Evolutionary conservation across 2,113 vertebrate genomes (phyloP), one percentile per base, ranked within the genome.

Genomic region (Anhinga anhinga): DNA sequence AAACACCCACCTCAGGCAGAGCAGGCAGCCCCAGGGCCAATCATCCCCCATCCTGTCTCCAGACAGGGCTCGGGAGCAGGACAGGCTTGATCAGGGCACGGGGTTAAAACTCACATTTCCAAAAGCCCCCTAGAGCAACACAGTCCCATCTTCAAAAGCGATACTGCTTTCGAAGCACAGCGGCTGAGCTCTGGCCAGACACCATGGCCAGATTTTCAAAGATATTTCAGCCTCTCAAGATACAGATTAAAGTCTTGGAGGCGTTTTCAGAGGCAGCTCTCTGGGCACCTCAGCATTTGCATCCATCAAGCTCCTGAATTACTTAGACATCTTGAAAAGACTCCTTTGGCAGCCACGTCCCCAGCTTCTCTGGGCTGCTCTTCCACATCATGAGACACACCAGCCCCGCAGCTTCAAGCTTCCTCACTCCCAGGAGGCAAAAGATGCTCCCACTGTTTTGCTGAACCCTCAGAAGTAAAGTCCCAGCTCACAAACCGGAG

Each of bases 81-180:
- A 90, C 22, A 23, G 62, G 76, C 52, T 67, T 20, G 7, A 50
- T 53, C 76, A 81, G 59, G 45, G 45, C 90, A 83, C 0, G 0
- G 59, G 69, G 81, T 91, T 92, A 95, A 74, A 82, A 55, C 50
- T 95, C 72, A 34, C 72, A 6, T 49, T 73, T 89, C 81, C 80
- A 72, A 70, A 81, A 93, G 23, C 19, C 38, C 53, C 11, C 3
- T 44, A 29, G 2, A 93, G 65, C 77, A 91, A 62, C 27, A 49
- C 21, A 78, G 67, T 17, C 50, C 50, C 32, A 11, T 10, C 69
- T 70, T 73, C 69, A 73, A 62, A 58, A 78, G 77, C 10, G 0
- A 49, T 12, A 4, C 25, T 78, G 87, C 69, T 78, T 44, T 62
- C 78, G 17, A 36, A 36, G 50, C 38, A 71, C 5, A 1, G 61